Percentiles rank a stretch among this genome's conserved stretches.
Evolutionary conservation across 2,113 vertebrate genomes (phyloP).

Genomic region (Rattus rattus): DNA sequence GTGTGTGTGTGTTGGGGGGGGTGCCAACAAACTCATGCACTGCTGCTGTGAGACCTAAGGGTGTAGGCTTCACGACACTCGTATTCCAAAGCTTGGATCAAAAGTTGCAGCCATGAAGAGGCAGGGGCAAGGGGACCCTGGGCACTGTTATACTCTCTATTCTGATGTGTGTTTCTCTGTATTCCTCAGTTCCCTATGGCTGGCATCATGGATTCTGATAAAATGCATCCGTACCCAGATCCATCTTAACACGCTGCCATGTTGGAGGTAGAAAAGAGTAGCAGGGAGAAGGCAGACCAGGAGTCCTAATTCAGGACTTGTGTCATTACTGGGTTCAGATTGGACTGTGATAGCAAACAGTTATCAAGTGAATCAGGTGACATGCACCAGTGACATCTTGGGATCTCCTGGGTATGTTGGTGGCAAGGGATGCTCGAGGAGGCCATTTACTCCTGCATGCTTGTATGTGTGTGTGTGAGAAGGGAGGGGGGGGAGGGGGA

Average conservation of each 20-base stretch:
- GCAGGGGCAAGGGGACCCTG: too few relatives aligned
- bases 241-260: background rate
- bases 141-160: background rate
- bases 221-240: background rate
- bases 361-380: background rate
- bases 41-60: background rate
- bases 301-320: background rate
- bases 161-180: background rate
- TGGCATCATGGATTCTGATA: background rate
- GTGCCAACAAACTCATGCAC: background rate
- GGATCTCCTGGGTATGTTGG: background rate
- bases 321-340: background rate
- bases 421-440: background rate
- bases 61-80: rapidly evolving
- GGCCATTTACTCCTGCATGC: background rate
- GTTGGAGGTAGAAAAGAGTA: background rate
- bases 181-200: background rate
- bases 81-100: background rate
- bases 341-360: background rate
- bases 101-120: background rate
- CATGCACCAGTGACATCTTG: background rate
- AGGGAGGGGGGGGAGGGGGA: too few relatives aligned
- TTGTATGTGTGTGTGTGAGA: background rate
- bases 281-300: background rate
- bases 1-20: too few relatives aligned